phyloP scores from a whole-genome alignment of 2,888 invertebrate genomes.

The Amphipoea oculea region DNA sequence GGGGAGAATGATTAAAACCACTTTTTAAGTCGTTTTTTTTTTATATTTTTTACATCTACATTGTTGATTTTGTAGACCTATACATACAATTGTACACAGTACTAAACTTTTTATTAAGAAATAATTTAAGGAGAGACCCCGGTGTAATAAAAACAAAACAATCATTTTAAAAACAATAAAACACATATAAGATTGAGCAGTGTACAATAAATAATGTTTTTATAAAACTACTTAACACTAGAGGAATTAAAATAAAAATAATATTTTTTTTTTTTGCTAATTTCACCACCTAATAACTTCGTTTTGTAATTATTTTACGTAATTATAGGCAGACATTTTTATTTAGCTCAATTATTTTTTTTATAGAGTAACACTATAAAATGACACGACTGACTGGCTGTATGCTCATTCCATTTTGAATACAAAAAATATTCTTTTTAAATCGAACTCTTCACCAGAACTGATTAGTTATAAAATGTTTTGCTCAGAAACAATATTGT shows the following conservation, averaged over 20 bases:
- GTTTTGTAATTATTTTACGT: conserved; percentile 41
- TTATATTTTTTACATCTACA: conserved; percentile 46
- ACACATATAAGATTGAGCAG: conserved; percentile 80
- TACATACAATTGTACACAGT: conserved; percentile 50
- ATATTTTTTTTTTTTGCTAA: conserved; percentile 45
- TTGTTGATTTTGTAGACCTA: conserved; percentile 53
- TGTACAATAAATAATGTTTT: conserved; percentile 78
- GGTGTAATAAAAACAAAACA: conserved; percentile 56
- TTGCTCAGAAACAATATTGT: conserved; percentile 13
- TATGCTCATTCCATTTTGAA: conserved; percentile 16
- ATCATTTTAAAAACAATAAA: conserved; percentile 66
- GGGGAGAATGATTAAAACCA: conserved; percentile 51
- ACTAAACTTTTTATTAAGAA: conserved; percentile 40
- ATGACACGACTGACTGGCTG: conserved; percentile 14
- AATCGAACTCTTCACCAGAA: conserved; percentile 26
- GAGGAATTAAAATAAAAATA: conserved; percentile 61
- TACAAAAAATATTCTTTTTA: conserved; percentile 28
- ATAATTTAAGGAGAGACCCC: conserved; percentile 57
- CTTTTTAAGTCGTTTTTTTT: conserved; percentile 47
- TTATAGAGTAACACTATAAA: conserved; percentile 36
- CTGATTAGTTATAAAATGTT: conserved; percentile 11
- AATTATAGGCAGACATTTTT: conserved; percentile 41
- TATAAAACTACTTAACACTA: conserved; percentile 81
- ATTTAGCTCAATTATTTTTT: conserved; percentile 34
- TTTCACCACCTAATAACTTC: conserved; percentile 44